phyloP scores from a whole-genome alignment of 2,797 vertebrate species.

The Epinephelus coioides region DNA sequence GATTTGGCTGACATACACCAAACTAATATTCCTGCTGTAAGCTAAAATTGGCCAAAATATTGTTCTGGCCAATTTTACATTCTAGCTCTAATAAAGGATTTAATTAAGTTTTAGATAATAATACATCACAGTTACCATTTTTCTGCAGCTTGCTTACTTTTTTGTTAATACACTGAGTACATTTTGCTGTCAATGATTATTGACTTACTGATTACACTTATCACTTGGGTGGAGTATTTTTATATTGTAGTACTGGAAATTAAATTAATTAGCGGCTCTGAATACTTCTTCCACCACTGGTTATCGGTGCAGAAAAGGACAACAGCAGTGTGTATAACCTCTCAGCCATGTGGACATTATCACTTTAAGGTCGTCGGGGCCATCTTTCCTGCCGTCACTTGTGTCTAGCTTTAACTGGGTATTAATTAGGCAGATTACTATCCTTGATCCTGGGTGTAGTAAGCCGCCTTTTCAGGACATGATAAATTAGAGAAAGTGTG shows the following conservation, averaged over 20 bases:
- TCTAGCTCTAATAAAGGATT: background rate
- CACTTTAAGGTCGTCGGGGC: conserved; percentile 59
- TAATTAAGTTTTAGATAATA: background rate
- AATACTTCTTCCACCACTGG: background rate
- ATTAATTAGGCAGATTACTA: conserved; percentile 64
- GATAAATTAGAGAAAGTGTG: conserved; percentile 61
- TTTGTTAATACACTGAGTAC: background rate
- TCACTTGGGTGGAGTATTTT: background rate
- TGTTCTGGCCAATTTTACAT: background rate
- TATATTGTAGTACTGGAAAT: background rate
- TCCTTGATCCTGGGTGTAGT: conserved; percentile 49
- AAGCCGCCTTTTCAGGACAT: conserved; percentile 55
- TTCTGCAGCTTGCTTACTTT: background rate
- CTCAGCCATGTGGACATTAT: conserved; percentile 59
- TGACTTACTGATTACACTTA: background rate
- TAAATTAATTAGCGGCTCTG: conserved; percentile 1
- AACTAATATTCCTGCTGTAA: background rate
- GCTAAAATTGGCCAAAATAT: background rate
- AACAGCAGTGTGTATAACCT: conserved; percentile 8
- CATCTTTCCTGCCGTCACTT: conserved; percentile 33
- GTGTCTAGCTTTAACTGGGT: conserved; percentile 47
- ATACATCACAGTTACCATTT: background rate
- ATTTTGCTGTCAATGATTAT: too few relatives aligned
- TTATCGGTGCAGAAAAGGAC: background rate
- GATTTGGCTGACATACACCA: background rate